Base-by-base conservation (phyloP, 2,888 invertebrate genomes). In the Acronicta psi region DNA sequence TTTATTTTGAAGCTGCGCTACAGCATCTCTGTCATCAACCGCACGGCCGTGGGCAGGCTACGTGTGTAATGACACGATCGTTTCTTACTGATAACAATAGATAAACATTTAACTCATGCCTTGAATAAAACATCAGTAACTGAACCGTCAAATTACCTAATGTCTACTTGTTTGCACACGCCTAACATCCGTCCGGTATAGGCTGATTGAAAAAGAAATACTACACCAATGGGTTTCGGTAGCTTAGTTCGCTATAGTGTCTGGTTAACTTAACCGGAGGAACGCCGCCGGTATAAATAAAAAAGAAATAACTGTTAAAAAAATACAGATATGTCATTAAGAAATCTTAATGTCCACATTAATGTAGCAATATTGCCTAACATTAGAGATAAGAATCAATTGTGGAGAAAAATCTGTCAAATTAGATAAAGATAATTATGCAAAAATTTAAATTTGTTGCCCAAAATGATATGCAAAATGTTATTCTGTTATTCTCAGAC, bases 1-100 rank as follows among this genome's bases (percentile, higher is more conserved):
- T 66, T n/a, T 52, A 18, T 49, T 75, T 81, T 83, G 55, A 44
- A 67, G 75, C 43, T 51, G 36, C 34, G 59, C 49, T 57, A 42
- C 65, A 77, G 79, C 83, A 85, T 90, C 85, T 86, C 81, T 77
- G 78, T 80, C 87, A 88, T 89, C 87, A 86, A 80, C 83, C 80
- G 77, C 80, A 81, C 83, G 83, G 75, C 86, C 82, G 90, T 91
- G 87, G 89, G 89, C 82, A 82, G 87, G 31, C 46, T 87, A 90
- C 89, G 88, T 90, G 88, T 90, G 88, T 87, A 88, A 88, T 88
- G 88, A 90, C 90, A 83, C 86, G 90, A 92, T 91, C 81, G 77
- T 81, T 82, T 79, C 79, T 75, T 78, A 75, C 77, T 83, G 90
- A 92, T 90, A 90, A 90, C 87, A 88, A 87, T 85, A 91, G 88